Evolutionary conservation across 2,797 vertebrate genomes (phyloP).

Genomic region (Peromyscus eremicus): DNA sequence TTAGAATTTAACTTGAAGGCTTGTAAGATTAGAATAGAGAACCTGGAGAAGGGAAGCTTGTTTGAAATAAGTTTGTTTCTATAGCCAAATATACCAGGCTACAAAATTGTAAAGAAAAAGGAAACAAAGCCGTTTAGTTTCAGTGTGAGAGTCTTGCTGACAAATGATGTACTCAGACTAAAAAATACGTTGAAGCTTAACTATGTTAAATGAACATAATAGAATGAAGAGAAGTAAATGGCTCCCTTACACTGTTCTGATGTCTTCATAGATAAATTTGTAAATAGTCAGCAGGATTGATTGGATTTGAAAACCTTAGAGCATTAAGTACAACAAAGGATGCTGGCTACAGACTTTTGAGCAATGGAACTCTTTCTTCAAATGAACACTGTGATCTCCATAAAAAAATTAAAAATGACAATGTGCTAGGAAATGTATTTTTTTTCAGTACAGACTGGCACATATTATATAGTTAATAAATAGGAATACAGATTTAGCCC

Average conservation of each 20-base stretch:
- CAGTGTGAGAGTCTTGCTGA: background rate
- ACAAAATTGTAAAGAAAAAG: background rate
- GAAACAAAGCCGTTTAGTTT: background rate
- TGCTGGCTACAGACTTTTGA: background rate
- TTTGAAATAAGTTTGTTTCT: slow-evolving; percentile 35
- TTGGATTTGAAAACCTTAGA: background rate
- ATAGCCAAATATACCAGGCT: background rate
- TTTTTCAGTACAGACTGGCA: background rate
- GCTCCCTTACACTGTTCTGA: background rate
- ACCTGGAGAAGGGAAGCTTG: background rate
- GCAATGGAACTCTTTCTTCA: background rate
- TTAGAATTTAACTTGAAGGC: background rate
- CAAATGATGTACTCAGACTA: background rate
- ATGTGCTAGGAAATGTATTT: background rate
- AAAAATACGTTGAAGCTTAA: background rate
- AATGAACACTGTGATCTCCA: background rate
- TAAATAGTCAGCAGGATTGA: background rate
- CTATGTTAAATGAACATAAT: background rate
- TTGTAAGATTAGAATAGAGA: slow-evolving; percentile 11
- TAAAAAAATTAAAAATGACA: background rate
- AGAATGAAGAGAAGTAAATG: background rate
- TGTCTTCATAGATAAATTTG: background rate
- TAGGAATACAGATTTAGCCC: background rate
- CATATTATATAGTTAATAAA: background rate
- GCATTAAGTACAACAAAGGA: background rate